Conservation (phyloP, 2,888 invertebrate genomes). For the Cantharis flavilabris region DNA sequence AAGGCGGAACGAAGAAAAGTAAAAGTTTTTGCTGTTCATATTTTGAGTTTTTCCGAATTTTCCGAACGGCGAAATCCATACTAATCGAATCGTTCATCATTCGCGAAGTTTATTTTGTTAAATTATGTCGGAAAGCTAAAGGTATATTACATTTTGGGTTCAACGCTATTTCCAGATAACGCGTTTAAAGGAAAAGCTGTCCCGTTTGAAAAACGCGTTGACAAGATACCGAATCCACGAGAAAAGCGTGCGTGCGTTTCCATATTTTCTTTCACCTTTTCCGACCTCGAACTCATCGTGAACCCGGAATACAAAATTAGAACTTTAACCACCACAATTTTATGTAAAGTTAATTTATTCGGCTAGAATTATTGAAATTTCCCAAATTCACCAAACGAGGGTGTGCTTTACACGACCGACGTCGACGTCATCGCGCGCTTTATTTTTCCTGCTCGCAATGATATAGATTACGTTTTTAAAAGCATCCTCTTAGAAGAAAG, state of each 20-base stretch:
- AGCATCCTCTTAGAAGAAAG: not conserved
- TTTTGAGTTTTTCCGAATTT: not conserved
- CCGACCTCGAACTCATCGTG: not conserved
- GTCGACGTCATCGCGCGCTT: not conserved
- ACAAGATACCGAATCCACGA: slow-evolving; percentile 9
- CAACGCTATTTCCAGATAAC: slow-evolving; percentile 27
- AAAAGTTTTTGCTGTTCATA: not conserved
- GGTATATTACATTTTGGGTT: slow-evolving; percentile 32
- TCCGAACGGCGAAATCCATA: not conserved
- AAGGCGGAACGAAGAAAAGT: not conserved
- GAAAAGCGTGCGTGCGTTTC: not conserved
- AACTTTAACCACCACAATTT: not conserved
- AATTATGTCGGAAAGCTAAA: slow-evolving; percentile 28
- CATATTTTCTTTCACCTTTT: not conserved
- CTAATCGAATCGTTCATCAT: slow-evolving; percentile 13
- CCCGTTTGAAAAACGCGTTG: slow-evolving; percentile 7
- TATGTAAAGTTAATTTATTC: not conserved
- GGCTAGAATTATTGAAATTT: not conserved
- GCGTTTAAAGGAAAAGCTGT: slow-evolving; percentile 26
- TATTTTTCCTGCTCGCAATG: not conserved
- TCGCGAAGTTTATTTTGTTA: slow-evolving; percentile 30
- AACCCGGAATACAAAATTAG: not conserved
- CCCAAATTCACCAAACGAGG: not conserved
- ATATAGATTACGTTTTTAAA: not conserved
- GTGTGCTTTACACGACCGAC: not conserved